Evolutionary conservation across 2,797 vertebrate species (phyloP).

Genomic region (Paedocypris micromegethes): DNA sequence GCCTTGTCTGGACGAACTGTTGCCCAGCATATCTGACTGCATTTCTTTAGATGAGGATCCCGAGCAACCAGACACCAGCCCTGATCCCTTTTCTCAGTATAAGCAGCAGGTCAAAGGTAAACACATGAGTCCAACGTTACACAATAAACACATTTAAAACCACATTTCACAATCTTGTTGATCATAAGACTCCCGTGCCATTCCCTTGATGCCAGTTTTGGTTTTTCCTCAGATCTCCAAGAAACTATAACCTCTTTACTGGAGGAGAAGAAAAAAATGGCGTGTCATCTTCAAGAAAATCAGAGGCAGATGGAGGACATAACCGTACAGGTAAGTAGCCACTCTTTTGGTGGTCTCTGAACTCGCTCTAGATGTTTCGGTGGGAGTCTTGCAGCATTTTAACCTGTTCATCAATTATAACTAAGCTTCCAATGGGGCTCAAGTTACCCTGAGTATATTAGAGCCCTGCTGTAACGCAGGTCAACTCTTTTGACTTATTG

Average conservation of each 20-base stretch:
- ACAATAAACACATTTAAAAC: too few species aligned
- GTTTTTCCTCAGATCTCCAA: conserved; percentile 61
- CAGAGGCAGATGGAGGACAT: conserved; percentile 66
- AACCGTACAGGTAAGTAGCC: conserved; percentile 59
- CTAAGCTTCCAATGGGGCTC: conserved; percentile 26
- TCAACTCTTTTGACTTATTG: too few species aligned
- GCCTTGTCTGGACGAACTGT: conserved; percentile 70
- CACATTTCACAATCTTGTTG: too few species aligned
- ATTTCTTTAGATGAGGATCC: conserved; percentile 61
- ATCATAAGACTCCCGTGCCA: neutral
- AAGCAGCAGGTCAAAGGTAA: conserved; percentile 68
- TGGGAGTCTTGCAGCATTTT: conserved; percentile 2
- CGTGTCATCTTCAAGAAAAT: conserved; percentile 71
- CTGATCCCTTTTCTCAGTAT: conserved; percentile 61
- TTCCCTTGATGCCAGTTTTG: too few species aligned
- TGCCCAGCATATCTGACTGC: conserved; percentile 73
- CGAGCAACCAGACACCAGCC: conserved; percentile 55
- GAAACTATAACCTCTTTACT: conserved; percentile 65
- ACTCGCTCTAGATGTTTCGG: neutral
- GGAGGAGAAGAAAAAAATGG: conserved; percentile 72
- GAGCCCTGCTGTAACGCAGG: neutral
- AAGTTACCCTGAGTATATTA: conserved; percentile 1
- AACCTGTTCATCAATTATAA: conserved; percentile 31
- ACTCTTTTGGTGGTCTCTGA: neutral
- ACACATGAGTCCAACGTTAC: neutral